Evolutionary conservation across 2,797 vertebrate species (phyloP), one percentile per base, ranked within the genome.

Genomic region (Heliangelus exortis): DNA sequence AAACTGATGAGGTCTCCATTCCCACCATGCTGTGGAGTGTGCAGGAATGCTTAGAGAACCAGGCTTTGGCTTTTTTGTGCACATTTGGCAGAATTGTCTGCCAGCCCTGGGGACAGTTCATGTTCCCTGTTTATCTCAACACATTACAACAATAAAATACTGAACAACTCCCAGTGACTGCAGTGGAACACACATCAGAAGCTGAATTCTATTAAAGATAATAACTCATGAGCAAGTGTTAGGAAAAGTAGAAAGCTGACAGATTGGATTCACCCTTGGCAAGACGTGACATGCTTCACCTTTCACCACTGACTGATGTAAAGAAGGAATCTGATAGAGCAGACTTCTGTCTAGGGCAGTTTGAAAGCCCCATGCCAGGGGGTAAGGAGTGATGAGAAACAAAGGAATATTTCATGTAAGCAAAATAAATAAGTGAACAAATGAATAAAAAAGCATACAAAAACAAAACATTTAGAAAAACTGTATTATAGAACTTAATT

Each of bases 41-140:
- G 14, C 26, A 72, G 59, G 34, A 72, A 47, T 11, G 47, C 22
- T 78, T 45, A 57, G 20, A 50, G 43, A 55, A 45, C 2, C 9
- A 12, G 1, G 0, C 8, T 33, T 33, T 0, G 1, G 33, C 25
- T 79, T 8, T 36, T 36, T 36, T 36, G 23, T 14, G 9, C 1
- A 0, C 21, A n/a, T n/a, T n/a, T n/a, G 84, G 54, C 17, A 15
- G 13, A 45, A 21, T 23, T 67, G 17, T 39, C 53, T 1, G 1
- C 20, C 0, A 7, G 36, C 43, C 25, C 23, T 69, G 22, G 15
- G 34, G 34, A 34, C 34, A 34, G 54, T 22, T 74, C 21, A 25
- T 5, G 15, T 11, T 80, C 21, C 59, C 48, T 29, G 7, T 31
- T 72, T 65, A 12, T 55, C 54, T 41, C 54, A 65, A 33, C 14